A percentile compares a stretch with the other conserved stretches of the same genome.
Evolutionary conservation across 2,113 vertebrate species (phyloP).

Genomic region (Pardalotus punctatus): DNA sequence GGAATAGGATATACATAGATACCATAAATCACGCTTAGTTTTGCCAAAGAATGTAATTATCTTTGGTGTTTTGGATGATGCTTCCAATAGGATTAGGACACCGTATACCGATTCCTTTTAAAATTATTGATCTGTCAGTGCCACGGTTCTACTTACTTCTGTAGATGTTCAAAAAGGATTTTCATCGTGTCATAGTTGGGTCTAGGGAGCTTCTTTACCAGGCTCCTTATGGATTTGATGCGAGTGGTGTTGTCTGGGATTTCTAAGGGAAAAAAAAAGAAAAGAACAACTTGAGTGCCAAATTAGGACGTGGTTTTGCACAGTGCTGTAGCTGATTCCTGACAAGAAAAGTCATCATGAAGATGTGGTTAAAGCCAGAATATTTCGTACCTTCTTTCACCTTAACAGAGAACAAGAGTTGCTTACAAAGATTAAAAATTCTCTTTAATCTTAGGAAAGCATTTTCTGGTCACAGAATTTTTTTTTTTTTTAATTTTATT

Average conservation of each 20-base stretch:
- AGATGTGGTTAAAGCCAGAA: background rate
- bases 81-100: background rate
- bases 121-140: background rate
- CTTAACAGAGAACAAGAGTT: background rate
- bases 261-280: conserved; percentile 72
- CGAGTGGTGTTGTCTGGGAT: conserved; percentile 76
- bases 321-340: background rate
- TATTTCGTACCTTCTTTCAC: background rate
- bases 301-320: background rate
- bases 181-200: conserved; percentile 93
- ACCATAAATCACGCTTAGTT: background rate
- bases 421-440: background rate
- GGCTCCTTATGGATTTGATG: conserved; percentile 78
- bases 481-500: background rate
- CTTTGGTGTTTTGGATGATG: background rate
- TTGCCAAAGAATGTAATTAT: background rate
- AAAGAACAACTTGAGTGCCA: background rate
- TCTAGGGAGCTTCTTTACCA: conserved; percentile 84
- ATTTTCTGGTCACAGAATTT: background rate
- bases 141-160: conserved; percentile 75
- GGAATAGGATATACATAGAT: background rate
- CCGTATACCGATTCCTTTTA: rapidly evolving
- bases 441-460: background rate
- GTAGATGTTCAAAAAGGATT: conserved; percentile 87
- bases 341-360: background rate